Evolutionary conservation across 1,140 invertebrate genomes (phyloP).

Genomic region (Diplogasteroides magnus): DNA sequence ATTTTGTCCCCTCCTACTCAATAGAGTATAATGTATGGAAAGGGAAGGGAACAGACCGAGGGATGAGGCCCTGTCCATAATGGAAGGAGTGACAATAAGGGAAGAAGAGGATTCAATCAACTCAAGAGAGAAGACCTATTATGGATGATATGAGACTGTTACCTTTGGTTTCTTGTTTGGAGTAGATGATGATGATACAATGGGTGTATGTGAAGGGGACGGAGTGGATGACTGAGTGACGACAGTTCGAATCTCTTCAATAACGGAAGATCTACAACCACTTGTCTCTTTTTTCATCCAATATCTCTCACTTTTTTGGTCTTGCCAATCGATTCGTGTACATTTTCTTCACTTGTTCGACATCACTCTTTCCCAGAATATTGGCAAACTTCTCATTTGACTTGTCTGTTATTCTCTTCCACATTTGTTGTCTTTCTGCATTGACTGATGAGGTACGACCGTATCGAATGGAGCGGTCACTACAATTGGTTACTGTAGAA

Average conservation of each 20-base stretch:
- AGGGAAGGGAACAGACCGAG: not conserved
- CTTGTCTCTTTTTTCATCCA: not conserved
- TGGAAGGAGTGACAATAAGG: not conserved
- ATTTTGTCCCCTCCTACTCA: slow-evolving; percentile 7
- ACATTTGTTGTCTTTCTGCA: slow-evolving; percentile 15
- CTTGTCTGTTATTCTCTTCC: slow-evolving; percentile 15
- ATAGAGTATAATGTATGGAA: too few relatives aligned
- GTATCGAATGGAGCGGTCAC: too few relatives aligned
- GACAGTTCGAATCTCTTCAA: not conserved
- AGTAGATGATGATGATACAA: slow-evolving; percentile 1
- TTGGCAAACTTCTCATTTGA: slow-evolving; percentile 14
- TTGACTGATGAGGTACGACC: too few relatives aligned
- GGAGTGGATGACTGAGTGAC: not conserved
- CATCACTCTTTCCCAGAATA: slow-evolving; percentile 1
- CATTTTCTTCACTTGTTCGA: slow-evolving; percentile 17
- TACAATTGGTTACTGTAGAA: too few relatives aligned
- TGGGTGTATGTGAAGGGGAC: not conserved
- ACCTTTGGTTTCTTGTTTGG: slow-evolving; percentile 8
- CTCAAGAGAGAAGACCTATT: too few relatives aligned
- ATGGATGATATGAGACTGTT: too few relatives aligned
- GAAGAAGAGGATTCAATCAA: too few relatives aligned
- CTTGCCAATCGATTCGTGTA: slow-evolving; percentile 14
- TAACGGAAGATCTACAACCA: not conserved
- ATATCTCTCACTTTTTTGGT: slow-evolving; percentile 5
- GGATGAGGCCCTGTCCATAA: slow-evolving; percentile 1